These are phyloP conservation scores for Tenthredo amoena DNA, from an alignment of 2,888 invertebrate species.

Conservation along the genomic window DNA sequence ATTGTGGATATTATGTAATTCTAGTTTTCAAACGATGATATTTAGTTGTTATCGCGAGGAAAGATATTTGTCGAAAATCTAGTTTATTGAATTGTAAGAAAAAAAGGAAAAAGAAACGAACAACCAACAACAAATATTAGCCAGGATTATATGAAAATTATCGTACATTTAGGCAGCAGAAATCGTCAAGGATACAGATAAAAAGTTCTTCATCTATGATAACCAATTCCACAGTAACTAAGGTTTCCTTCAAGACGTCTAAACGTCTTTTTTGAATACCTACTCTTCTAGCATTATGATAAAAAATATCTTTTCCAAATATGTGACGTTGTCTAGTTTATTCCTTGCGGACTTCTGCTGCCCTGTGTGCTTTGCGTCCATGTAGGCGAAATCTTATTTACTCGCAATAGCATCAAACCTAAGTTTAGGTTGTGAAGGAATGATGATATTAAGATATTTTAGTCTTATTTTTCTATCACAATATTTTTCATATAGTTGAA, in stretches of 20 bases:
- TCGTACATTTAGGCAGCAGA: slow-evolving; percentile 22
- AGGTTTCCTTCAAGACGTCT: not conserved
- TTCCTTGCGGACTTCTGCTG: slow-evolving; percentile 28
- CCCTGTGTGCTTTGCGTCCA: slow-evolving; percentile 31
- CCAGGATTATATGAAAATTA: slow-evolving; percentile 14
- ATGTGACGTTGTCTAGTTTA: not conserved
- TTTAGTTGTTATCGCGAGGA: not conserved
- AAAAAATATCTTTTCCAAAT: not conserved
- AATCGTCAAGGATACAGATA: not conserved
- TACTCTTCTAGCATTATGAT: not conserved
- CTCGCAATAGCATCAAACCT: slow-evolving; percentile 35
- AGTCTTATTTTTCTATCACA: slow-evolving; percentile 47
- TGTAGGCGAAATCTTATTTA: slow-evolving; percentile 17
- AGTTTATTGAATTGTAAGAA: slow-evolving; percentile 18
- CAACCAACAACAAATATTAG: not conserved
- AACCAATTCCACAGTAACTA: not conserved
- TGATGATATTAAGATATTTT: slow-evolving; percentile 39
- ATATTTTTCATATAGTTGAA: not conserved
- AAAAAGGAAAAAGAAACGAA: not conserved
- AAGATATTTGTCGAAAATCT: not conserved
- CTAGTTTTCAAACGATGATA: slow-evolving; percentile 17
- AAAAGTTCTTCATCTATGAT: not conserved
- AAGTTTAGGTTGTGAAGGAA: not conserved
- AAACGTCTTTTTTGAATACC: not conserved
- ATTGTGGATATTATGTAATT: slow-evolving; percentile 37